Evolutionary conservation across 2,888 invertebrate species (phyloP).

Genomic region (Napeogenes inachia): DNA sequence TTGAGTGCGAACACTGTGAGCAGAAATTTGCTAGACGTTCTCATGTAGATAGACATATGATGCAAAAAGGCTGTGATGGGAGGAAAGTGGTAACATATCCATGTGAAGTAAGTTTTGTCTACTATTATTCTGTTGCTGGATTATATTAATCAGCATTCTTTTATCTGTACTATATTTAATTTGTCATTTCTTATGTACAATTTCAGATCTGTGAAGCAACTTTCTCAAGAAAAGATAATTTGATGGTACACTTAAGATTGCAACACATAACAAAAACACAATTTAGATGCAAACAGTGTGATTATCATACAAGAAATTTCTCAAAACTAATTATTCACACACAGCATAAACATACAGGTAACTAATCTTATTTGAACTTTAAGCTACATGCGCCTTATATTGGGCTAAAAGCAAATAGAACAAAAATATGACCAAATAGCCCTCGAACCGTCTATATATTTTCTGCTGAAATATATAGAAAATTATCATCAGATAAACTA

Average conservation of each 20-base stretch:
- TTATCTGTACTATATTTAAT: slow-evolving; percentile 8
- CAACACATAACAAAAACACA: slow-evolving; percentile 17
- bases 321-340: slow-evolving; percentile 59
- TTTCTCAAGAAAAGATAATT: slow-evolving; percentile 75
- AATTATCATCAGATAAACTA: no score
- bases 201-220: slow-evolving; percentile 79
- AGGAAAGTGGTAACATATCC: slow-evolving; percentile 39
- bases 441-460: no score
- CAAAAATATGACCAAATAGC: no score
- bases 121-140: not conserved
- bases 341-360: slow-evolving; percentile 55
- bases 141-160: not conserved
- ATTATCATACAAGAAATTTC: slow-evolving; percentile 52
- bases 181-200: slow-evolving; percentile 15
- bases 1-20: slow-evolving; percentile 81
- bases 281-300: slow-evolving; percentile 52
- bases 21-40: slow-evolving; percentile 86
- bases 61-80: slow-evolving; percentile 83
- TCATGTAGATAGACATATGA: slow-evolving; percentile 83
- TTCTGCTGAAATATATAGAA: no score
- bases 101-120: slow-evolving; percentile 55
- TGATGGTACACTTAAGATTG: slow-evolving; percentile 15
- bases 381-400: no score
- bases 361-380: slow-evolving; percentile 5
- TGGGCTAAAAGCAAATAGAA: no score